phyloP scores from a whole-genome alignment of 2,797 vertebrate genomes.

The Dryobates pubescens region DNA sequence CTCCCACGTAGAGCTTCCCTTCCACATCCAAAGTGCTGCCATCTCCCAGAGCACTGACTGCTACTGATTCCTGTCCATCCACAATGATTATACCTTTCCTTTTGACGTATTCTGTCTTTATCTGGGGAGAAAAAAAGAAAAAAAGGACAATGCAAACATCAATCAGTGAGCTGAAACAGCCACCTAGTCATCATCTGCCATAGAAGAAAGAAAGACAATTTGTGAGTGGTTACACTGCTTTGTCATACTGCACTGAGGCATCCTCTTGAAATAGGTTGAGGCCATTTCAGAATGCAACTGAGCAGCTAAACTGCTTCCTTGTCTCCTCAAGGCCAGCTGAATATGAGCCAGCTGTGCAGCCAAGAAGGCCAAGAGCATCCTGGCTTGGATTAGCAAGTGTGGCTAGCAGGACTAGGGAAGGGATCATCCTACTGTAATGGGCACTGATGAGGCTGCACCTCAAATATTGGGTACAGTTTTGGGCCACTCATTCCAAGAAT shows the following conservation, averaged over 20 bases:
- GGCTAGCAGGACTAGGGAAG: no score
- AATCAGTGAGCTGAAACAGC: background rate
- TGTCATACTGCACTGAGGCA: background rate
- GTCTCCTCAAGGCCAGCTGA: background rate
- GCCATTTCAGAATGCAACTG: background rate
- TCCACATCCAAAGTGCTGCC: slow-evolving; percentile 88
- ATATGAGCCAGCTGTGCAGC: no score
- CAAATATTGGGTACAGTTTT: no score
- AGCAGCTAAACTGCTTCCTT: background rate
- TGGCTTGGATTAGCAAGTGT: no score
- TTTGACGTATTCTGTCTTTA: slow-evolving; percentile 85
- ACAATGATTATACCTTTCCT: slow-evolving; percentile 81
- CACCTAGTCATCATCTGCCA: background rate
- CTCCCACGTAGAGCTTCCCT: slow-evolving; percentile 87
- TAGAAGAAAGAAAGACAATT: background rate
- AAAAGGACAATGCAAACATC: background rate
- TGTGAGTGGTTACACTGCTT: background rate
- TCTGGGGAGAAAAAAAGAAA: slow-evolving; percentile 71
- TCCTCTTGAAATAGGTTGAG: background rate
- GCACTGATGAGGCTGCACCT: no score
- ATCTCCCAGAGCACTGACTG: slow-evolving; percentile 80
- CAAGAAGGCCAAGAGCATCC: no score
- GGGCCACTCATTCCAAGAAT: no score
- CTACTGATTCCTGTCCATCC: slow-evolving; percentile 74
- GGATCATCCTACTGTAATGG: no score